Percentiles rank a stretch among this genome's conserved stretches.
phyloP scores from a whole-genome alignment of 2,888 invertebrate species.

The Apeira syringaria region DNA sequence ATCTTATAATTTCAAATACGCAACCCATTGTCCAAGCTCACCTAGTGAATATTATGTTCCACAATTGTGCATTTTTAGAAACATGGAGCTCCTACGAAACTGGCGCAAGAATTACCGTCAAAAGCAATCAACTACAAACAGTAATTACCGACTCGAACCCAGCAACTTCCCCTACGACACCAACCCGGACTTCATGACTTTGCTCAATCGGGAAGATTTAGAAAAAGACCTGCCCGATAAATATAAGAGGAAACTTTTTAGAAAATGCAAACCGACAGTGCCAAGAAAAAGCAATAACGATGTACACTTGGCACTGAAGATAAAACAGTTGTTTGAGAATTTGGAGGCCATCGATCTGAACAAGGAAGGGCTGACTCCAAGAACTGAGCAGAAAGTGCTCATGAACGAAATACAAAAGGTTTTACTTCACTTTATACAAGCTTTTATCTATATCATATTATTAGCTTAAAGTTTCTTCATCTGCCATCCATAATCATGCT shows the following conservation, averaged over 20 bases:
- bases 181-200: slow-evolving; percentile 77
- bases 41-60: too few species aligned
- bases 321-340: slow-evolving; percentile 70
- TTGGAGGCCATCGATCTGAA: slow-evolving; percentile 70
- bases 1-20: too few species aligned
- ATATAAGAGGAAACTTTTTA: slow-evolving; percentile 54
- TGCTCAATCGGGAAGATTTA: slow-evolving; percentile 74
- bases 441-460: too few species aligned
- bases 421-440: too few species aligned
- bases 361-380: slow-evolving; percentile 68
- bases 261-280: slow-evolving; percentile 53
- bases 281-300: slow-evolving; percentile 62
- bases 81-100: slow-evolving; percentile 67
- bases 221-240: slow-evolving; percentile 76
- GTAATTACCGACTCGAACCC: slow-evolving; percentile 45
- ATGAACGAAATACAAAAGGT: slow-evolving; percentile 85
- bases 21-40: too few species aligned
- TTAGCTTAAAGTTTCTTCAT: too few species aligned
- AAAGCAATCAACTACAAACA: slow-evolving; percentile 41
- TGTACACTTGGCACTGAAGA: slow-evolving; percentile 67
- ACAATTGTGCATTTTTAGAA: too few species aligned
- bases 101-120: slow-evolving; percentile 78
- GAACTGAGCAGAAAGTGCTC: slow-evolving; percentile 79
- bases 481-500: too few species aligned
- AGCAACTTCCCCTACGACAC: slow-evolving; percentile 80